Base-by-base conservation (phyloP, 2,888 invertebrate species). In the Antitype chi region DNA sequence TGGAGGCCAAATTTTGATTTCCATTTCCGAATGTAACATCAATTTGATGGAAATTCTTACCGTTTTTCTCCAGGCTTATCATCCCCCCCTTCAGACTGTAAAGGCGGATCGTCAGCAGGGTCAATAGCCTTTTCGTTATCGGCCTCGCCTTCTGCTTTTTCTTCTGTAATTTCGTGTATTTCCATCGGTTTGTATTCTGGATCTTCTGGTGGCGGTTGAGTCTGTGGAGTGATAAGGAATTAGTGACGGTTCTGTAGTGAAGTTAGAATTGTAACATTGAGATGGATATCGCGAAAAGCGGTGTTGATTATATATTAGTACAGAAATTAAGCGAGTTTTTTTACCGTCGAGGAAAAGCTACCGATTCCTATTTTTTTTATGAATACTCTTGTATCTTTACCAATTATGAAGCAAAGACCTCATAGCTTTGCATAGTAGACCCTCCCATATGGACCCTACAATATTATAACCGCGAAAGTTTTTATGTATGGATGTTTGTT, bases 51-150 rank as follows among this genome's bases (percentile, higher is more conserved):
- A 53, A 8, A 53, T 43, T 32, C 68, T 68, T 68, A 96, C 96
- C 95, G 92, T 90, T 96, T 96, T 87, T 96, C 96, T 0, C 94
- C 94, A 0, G 95, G 92, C 66, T 94, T 95, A 2, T 96, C 96
- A 0, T 95, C 95, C 0, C 68, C 81, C 0, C 84, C 88, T 77
- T 96, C 96, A 0, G 92, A 88, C 83, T 96, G 96, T 17, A 96
- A 86, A 5, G 96, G 96, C 0, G 96, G 96, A 60, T 96, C 78
- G 0, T 72, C 83, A 0, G 86, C 86, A 15, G 43, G 28, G 0
- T 55, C 70, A 0, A 47, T 11, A 47, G 52, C 0, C 28, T 74
- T 73, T 1, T 79, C 82, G 8, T 47, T 47, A 47, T 62, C 69
- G 62, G 73, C n/a, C 3, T 53, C 70, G 2, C 9, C 43, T 6